A percentile compares a stretch with the other conserved stretches of the same genome.
Evolutionary conservation across 2,797 vertebrate species (phyloP).

Genomic region (Naso thynnoides): DNA sequence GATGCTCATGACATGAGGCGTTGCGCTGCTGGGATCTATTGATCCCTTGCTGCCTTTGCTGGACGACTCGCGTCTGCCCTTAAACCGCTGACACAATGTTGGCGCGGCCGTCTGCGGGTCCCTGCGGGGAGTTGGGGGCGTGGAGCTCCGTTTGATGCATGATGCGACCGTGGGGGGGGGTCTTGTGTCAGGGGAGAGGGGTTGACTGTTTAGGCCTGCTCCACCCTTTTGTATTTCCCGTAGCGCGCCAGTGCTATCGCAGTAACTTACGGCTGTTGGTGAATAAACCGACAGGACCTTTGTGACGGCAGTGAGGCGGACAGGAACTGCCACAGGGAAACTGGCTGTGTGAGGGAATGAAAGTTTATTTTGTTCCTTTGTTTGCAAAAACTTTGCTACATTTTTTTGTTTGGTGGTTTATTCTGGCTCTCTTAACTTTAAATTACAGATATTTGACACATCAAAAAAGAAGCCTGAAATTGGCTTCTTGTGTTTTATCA

Average conservation of each 20-base stretch:
- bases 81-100: conserved; percentile 26
- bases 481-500: conserved; percentile 8
- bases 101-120: conserved; percentile 10
- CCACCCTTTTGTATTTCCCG: conserved; percentile 19
- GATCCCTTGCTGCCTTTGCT: conserved; percentile 40
- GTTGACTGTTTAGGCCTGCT: conserved; percentile 18
- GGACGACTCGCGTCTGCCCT: conserved; percentile 24
- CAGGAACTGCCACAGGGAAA: neutral
- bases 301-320: conserved; percentile 27
- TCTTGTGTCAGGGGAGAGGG: conserved; percentile 19
- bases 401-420: neutral
- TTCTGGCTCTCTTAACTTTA: neutral
- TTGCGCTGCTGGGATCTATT: conserved; percentile 38
- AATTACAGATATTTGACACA: conserved; percentile 10
- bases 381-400: neutral
- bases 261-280: conserved; percentile 43
- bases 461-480: conserved; percentile 19
- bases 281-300: conserved; percentile 41
- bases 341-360: neutral
- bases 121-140: conserved; percentile 16
- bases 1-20: conserved; percentile 45
- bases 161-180: conserved; percentile 16
- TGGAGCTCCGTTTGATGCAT: conserved; percentile 39
- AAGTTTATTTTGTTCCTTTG: neutral
- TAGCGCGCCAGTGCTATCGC: neutral